Conservation (phyloP, 2,888 invertebrate genomes). For the Eupelmus urozonus region DNA sequence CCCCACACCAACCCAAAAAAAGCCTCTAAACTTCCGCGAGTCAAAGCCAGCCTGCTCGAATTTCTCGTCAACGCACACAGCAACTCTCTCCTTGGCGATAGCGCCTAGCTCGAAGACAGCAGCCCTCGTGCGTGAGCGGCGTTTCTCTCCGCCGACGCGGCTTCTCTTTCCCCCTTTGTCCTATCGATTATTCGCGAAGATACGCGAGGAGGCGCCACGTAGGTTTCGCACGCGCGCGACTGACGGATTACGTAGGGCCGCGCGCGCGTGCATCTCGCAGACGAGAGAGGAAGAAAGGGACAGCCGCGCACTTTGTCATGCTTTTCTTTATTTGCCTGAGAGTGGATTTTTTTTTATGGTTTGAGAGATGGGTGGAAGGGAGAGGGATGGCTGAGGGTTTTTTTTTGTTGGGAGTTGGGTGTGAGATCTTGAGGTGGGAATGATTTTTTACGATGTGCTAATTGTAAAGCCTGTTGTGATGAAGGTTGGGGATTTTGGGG, state of each 20-base stretch:
- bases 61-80: constrained; percentile 25
- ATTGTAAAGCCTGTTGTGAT: not conserved
- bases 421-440: no score
- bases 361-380: no score
- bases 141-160: not conserved
- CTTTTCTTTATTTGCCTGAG: constrained; percentile 29
- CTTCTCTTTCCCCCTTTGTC: constrained; percentile 15
- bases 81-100: not conserved
- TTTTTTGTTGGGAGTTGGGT: not conserved
- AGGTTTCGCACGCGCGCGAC: not conserved
- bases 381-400: not conserved
- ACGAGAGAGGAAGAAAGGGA: not conserved
- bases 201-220: constrained; percentile 44
- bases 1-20: no score
- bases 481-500: no score
- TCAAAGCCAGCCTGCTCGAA: constrained; percentile 3
- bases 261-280: not conserved
- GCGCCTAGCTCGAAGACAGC: not conserved
- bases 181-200: constrained; percentile 54
- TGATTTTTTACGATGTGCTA: constrained; percentile 4
- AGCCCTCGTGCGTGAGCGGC: not conserved
- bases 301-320: constrained; percentile 36
- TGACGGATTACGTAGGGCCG: constrained; percentile 22
- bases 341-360: no score
- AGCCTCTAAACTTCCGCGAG: no score